Percentiles rank a stretch among this genome's conserved stretches.
phyloP scores from a whole-genome alignment of 2,888 invertebrate genomes.

The Lamellibrachia columna region DNA sequence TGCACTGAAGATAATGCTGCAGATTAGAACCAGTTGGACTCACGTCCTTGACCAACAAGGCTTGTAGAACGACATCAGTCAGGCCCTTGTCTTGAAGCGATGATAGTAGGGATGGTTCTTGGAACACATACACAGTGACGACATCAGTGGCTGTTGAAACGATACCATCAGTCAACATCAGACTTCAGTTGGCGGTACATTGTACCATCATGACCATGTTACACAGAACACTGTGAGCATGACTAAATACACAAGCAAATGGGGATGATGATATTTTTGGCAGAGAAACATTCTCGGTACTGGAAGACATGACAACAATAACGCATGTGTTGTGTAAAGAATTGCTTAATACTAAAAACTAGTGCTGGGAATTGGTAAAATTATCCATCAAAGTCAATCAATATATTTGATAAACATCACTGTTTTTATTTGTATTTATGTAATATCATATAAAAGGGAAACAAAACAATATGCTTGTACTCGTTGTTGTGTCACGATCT shows the following conservation, averaged over 20 bases:
- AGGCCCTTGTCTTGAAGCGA: conserved; percentile 87
- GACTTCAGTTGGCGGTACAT: too few species aligned
- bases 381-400: too few species aligned
- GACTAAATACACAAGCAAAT: conserved; percentile 33
- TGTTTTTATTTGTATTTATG: not conserved
- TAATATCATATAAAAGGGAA: too few species aligned
- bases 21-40: conserved; percentile 46
- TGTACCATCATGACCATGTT: not conserved
- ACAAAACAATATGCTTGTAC: too few species aligned
- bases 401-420: too few species aligned
- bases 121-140: conserved; percentile 81
- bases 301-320: too few species aligned
- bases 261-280: not conserved
- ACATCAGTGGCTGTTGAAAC: conserved; percentile 72
- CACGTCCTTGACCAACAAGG: conserved; percentile 83
- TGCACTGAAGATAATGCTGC: not conserved
- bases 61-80: conserved; percentile 85
- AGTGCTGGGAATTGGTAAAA: too few species aligned
- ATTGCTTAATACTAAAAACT: too few species aligned
- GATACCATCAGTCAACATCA: not conserved
- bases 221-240: not conserved
- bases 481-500: too few species aligned
- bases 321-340: too few species aligned
- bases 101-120: conserved; percentile 83
- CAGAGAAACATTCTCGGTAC: too few species aligned